These are phyloP conservation scores for Plagiodera versicolora DNA, from an alignment of 2,888 invertebrate species.

Conservation along the genomic window DNA sequence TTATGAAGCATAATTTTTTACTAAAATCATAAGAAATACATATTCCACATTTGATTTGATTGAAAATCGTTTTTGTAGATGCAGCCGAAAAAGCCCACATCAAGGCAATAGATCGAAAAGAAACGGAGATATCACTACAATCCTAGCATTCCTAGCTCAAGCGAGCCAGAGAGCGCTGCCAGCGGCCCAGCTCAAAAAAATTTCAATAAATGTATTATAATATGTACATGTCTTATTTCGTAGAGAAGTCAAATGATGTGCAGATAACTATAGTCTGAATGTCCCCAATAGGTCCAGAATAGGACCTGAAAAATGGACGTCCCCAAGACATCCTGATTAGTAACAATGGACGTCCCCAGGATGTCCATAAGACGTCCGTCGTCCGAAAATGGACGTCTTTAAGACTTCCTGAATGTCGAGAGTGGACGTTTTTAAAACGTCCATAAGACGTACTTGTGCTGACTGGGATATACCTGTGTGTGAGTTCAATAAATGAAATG, in stretches of 20 bases:
- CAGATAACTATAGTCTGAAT: background rate
- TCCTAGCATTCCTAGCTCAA: background rate
- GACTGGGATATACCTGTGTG: no score
- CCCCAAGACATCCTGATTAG: slow-evolving; percentile 13
- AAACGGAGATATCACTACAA: no score
- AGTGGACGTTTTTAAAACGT: slow-evolving; percentile 11
- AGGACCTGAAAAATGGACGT: slow-evolving; percentile 7
- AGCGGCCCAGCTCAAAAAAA: background rate
- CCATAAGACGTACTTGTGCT: slow-evolving; percentile 8
- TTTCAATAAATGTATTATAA: background rate
- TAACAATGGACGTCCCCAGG: slow-evolving; percentile 8
- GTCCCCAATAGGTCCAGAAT: slow-evolving; percentile 4
- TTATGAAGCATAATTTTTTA: no score
- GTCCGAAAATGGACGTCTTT: background rate
- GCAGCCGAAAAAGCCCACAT: slow-evolving; percentile 3
- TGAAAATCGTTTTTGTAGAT: background rate
- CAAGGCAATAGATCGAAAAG: background rate
- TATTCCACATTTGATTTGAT: background rate
- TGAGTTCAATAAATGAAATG: no score
- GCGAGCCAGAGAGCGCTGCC: background rate
- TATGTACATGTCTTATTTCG: no score
- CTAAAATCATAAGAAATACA: no score
- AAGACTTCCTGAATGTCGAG: slow-evolving; percentile 11
- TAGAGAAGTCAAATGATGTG: no score
- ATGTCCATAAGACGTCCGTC: slow-evolving; percentile 12